Conservation (phyloP, 2,888 invertebrate species). For the Fragum sueziense region DNA sequence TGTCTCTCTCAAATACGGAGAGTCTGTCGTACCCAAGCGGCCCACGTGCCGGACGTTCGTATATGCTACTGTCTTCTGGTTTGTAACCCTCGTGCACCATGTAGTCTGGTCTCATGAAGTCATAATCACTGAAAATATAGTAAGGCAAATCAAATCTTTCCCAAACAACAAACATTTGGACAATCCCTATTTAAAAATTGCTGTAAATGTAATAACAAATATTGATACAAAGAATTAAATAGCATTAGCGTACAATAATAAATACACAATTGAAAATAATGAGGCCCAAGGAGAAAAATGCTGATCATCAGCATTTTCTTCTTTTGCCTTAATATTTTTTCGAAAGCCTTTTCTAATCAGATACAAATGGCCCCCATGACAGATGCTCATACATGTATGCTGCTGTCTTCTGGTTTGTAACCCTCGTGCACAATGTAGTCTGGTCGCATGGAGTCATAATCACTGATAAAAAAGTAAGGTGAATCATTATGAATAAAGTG, state of each 20-base stretch:
- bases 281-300: background rate
- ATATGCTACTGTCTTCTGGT: conserved; percentile 83
- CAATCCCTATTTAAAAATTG: background rate
- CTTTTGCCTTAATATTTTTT: too few species aligned
- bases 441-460: conserved; percentile 75
- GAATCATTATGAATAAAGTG: too few species aligned
- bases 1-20: conserved; percentile 69
- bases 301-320: too few species aligned
- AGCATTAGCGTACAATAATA: background rate
- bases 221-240: background rate
- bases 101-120: conserved; percentile 77
- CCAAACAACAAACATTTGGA: background rate
- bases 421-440: conserved; percentile 79
- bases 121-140: conserved; percentile 64
- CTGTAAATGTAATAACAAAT: background rate
- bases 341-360: too few species aligned
- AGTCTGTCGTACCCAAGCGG: conserved; percentile 68
- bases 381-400: conserved; percentile 51
- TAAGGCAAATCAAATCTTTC: background rate
- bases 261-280: background rate
- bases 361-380: conserved; percentile 64
- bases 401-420: conserved; percentile 85
- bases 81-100: conserved; percentile 83
- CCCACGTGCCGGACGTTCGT: conserved; percentile 56
- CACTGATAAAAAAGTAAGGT: conserved; percentile 52